Evolutionary conservation across 1,140 invertebrate species (phyloP), one percentile per base, ranked within the genome.

Genomic region (Drosophila micromelanica): DNA sequence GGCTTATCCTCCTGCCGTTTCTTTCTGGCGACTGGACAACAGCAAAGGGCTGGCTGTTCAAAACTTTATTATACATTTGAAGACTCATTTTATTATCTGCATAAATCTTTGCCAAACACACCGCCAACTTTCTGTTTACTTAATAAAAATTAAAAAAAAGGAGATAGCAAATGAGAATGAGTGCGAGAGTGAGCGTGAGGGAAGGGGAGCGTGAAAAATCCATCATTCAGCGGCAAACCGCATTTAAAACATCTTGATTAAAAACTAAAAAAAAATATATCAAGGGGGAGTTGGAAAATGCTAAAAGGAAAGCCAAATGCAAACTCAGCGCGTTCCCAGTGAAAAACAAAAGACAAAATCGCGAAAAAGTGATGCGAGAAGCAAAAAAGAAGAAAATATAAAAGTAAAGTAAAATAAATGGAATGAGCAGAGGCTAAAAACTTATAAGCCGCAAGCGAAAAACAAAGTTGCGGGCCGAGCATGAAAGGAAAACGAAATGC

Each of bases 201-300:
- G 27, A 62, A 56, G 62, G 35, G 52, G 52, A 49, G 61, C 57
- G 60, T 32, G 71, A 80, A 62, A 73, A 87, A 86, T 86, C 64
- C 78, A 86, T 86, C 82, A 86, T 87, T 81, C 82, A 81, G 60
- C 80, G 82, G 78, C 78, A 81, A 57, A 78, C 73, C 80, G 81
- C 82, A 86, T 86, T 86, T 86, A 86, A 86, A 86, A 86, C 72
- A 86, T 86, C 82, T 86, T 86, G 81, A 86, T 86, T 86, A 86
- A 86, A 86, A 86, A 86, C 86, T 78, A 78, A 86, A 86, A 80
- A 69, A 68, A 67, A 62, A 57, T 54, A 38, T 27, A 7, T 23
- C 1, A 7, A 7, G 1, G 8, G 32, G 23, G 27, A 55, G 61
- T 43, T 49, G 67, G 48, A 79, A 65, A 78, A 86, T 75, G 81